Percentiles rank a stretch among this genome's conserved stretches.
phyloP scores from a whole-genome alignment of 2,113 vertebrate genomes.

The Gorsachius goisagi region DNA sequence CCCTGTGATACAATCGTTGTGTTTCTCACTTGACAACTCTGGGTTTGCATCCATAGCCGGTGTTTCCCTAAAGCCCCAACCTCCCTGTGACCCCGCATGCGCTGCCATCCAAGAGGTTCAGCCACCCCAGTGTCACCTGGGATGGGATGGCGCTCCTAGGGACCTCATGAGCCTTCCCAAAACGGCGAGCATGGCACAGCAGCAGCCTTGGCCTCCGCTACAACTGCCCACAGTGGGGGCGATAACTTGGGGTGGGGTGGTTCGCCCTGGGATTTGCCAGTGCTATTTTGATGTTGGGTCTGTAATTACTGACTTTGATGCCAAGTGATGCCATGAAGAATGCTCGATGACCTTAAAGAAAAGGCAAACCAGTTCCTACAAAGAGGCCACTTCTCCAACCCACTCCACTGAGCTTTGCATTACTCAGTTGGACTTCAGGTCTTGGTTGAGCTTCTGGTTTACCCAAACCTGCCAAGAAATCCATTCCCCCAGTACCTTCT shows the following conservation, averaged over 20 bases:
- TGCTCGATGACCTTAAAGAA: not conserved
- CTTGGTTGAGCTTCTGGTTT: not conserved
- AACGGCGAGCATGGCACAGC: too few species aligned
- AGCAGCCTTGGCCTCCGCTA: too few species aligned
- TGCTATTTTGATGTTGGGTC: not conserved
- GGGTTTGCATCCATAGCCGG: too few species aligned
- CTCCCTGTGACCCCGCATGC: too few species aligned
- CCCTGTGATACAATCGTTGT: too few species aligned
- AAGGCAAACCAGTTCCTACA: too few species aligned
- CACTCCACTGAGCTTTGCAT: not conserved
- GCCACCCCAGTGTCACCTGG: too few species aligned
- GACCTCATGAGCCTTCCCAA: too few species aligned
- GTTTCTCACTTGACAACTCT: too few species aligned
- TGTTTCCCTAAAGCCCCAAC: not conserved
- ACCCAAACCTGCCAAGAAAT: not conserved
- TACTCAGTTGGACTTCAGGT: not conserved
- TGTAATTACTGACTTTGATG: not conserved
- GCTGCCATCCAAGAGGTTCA: too few species aligned
- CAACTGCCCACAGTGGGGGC: accelerated
- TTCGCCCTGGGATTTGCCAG: too few species aligned
- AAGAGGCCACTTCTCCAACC: not conserved
- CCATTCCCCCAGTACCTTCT: accelerated
- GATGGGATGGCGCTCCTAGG: too few species aligned
- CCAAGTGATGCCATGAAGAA: not conserved
- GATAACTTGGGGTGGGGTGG: not conserved